A percentile compares a stretch with the other conserved stretches of the same genome.
Conservation (phyloP, 2,888 invertebrate genomes). For the Orthosia incerta region DNA sequence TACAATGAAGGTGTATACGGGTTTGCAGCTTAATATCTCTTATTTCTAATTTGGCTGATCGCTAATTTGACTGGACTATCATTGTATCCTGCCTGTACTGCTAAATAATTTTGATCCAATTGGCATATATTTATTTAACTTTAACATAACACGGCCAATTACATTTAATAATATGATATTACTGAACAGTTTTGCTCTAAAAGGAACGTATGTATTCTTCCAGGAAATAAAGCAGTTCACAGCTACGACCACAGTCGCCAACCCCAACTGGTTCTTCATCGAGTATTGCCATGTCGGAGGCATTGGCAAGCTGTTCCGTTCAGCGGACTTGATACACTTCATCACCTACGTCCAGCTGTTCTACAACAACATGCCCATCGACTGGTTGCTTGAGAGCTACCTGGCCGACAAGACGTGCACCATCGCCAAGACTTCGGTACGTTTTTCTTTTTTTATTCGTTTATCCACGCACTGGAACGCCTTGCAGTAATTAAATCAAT, state of each 20-base stretch:
- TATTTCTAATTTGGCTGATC: too few relatives aligned
- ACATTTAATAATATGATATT: too few relatives aligned
- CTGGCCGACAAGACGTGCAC: slow-evolving; percentile 97
- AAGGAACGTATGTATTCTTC: slow-evolving; percentile 27
- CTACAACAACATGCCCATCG: slow-evolving; percentile 98
- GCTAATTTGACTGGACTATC: too few relatives aligned
- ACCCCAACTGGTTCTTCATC: slow-evolving; percentile 96
- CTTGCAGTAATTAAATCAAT: too few relatives aligned
- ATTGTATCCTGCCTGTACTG: too few relatives aligned
- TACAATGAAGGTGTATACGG: too few relatives aligned
- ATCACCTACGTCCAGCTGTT: slow-evolving; percentile 98
- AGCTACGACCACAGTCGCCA: slow-evolving; percentile 62
- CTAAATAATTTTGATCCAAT: too few relatives aligned
- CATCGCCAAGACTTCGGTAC: slow-evolving; percentile 93
- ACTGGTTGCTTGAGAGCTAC: slow-evolving; percentile 98
- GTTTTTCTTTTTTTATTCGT: slow-evolving; percentile 69
- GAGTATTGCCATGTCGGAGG: slow-evolving; percentile 98
- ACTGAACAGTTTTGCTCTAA: neutral
- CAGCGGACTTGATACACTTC: slow-evolving; percentile 95
- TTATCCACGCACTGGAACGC: too few relatives aligned
- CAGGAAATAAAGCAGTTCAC: slow-evolving; percentile 82
- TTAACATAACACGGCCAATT: too few relatives aligned
- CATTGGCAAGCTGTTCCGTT: slow-evolving; percentile 98
- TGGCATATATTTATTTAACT: too few relatives aligned
- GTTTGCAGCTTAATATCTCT: too few relatives aligned